Base-by-base conservation (phyloP, 1,140 invertebrate genomes). In the Doryteuthis pealeii region DNA sequence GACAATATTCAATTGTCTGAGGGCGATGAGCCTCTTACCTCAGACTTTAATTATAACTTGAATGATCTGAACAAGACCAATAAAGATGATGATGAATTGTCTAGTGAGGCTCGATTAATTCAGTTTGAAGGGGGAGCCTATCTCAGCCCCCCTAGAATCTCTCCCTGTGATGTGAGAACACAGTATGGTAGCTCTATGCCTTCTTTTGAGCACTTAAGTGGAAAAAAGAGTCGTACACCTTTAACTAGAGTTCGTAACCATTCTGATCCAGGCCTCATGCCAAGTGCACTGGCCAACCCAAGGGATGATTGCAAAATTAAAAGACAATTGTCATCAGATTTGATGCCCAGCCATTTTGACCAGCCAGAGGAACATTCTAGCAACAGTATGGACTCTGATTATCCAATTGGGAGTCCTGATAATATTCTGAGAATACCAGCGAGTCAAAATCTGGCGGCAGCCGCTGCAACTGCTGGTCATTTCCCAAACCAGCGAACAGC, bases 1-100 rank as follows among this genome's bases (percentile, higher is more conserved):
- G 35, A 40, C 35, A 40, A 40, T 40, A 40, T 40, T 40, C 35
- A 40, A 3, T 40, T 40, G 3, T 10, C 35, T 40, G 4, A 10
- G 3, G 54, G 18, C 18, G 26, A 22, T 12, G 54, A 62, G 18
- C 26, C 26, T 14, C 54, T 62, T 62, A 85, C 84, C 8, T 82
- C 83, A 31, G 84, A 86, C 78, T 86, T 86, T 70, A 84, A 85
- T 70, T 82, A 83, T 76, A 80, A 83, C 31, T 43, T 86, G n/a
- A 86, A 86, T 80, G 84, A 86, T 78, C 78, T 86, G 35, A 86
- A 85, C 71, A 77, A 81, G 54, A 80, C 77, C 58, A 76, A 74
- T 65, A 77, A 77, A 10, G 79, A 81, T 66, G 67, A 40, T 40
- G 35, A 3, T 40, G 35, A 40, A 40, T 40, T 40, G 10, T 3